A percentile compares a stretch with the other conserved stretches of the same genome.
Conservation (phyloP, 2,888 invertebrate species). For the Allolobophora icterica region DNA sequence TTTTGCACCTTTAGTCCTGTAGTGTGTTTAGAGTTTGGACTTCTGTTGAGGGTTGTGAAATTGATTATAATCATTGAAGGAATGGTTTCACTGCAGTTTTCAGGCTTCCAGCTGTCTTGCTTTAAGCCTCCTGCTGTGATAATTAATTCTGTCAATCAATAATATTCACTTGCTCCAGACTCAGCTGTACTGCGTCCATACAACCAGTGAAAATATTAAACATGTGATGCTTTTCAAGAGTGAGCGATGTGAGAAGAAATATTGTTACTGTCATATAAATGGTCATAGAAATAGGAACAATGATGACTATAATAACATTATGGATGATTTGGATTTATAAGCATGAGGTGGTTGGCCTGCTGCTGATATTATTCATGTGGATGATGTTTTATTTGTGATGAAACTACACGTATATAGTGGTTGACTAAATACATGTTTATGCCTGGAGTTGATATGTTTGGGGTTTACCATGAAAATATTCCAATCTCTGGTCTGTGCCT, state of each 20-base stretch:
- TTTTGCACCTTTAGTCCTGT: not conserved
- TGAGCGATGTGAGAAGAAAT: not conserved
- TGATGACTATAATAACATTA: not conserved
- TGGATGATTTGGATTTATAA: not conserved
- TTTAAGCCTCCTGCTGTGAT: not conserved
- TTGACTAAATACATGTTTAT: not conserved
- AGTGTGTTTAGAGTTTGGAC: not conserved
- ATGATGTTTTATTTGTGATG: no score
- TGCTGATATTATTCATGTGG: not conserved
- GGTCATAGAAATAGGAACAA: not conserved
- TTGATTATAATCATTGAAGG: not conserved
- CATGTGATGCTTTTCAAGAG: not conserved
- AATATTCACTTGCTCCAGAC: conserved; percentile 2
- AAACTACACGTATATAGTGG: not conserved
- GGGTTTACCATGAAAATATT: no score
- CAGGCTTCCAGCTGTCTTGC: not conserved
- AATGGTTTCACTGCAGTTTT: not conserved
- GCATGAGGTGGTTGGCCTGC: not conserved
- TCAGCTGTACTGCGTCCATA: not conserved
- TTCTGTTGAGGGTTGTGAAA: not conserved
- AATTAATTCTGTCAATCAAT: not conserved
- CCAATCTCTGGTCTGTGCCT: no score
- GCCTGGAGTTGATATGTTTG: no score
- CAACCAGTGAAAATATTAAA: not conserved
- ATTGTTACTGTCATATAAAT: not conserved